phyloP scores from a whole-genome alignment of 2,888 invertebrate genomes.

The Mythimna vitellina region DNA sequence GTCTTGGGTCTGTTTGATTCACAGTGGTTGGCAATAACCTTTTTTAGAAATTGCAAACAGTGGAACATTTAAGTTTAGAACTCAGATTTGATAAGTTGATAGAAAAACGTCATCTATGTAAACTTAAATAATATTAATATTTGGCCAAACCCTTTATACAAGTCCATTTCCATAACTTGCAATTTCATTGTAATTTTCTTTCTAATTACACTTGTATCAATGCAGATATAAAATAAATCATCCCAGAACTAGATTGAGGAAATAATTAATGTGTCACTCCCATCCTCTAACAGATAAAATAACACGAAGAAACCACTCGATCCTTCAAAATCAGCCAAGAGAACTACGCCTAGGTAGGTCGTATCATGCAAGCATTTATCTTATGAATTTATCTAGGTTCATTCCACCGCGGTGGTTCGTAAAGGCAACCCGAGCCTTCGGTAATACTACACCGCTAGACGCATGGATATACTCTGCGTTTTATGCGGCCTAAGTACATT shows the following conservation, averaged over 20 bases:
- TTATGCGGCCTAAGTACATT: constrained; percentile 57
- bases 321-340: constrained; percentile 56
- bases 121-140: not conserved
- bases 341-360: constrained; percentile 50
- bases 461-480: constrained; percentile 45
- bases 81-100: not conserved
- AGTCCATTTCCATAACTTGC: not conserved
- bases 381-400: constrained; percentile 62
- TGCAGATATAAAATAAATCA: constrained; percentile 1
- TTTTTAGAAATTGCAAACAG: not conserved
- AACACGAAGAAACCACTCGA: constrained; percentile 51
- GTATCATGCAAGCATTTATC: constrained; percentile 59
- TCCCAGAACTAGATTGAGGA: constrained; percentile 8
- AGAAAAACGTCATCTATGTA: not conserved
- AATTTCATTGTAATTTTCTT: not conserved
- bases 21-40: not conserved
- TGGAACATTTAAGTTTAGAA: not conserved
- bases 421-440: constrained; percentile 62
- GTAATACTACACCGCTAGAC: constrained; percentile 61
- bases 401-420: constrained; percentile 63
- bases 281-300: constrained; percentile 28
- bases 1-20: not conserved
- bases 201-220: not conserved
- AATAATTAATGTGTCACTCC: constrained; percentile 26
- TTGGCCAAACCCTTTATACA: not conserved